A percentile compares a stretch with the other conserved stretches of the same genome.
Evolutionary conservation across 1,140 invertebrate species (phyloP).

Genomic region (Anoplolepis gracilipes): DNA sequence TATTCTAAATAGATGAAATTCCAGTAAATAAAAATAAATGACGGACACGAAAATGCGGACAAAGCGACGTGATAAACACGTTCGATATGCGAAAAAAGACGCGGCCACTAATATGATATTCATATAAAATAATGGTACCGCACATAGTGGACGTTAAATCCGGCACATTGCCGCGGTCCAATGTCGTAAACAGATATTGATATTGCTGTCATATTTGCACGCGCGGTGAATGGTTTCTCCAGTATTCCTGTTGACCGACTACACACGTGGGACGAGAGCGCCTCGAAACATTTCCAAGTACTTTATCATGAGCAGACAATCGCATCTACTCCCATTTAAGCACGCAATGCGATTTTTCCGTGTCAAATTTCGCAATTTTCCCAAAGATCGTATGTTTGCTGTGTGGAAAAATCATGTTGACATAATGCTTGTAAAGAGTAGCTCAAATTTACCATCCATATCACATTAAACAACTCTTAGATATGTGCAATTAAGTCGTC

Average conservation of each 20-base stretch:
- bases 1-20: conserved; percentile 44
- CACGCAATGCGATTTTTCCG: background rate
- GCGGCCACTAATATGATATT: conserved; percentile 42
- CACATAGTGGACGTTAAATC: conserved; percentile 56
- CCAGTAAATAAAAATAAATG: conserved; percentile 46
- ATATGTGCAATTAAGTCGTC: background rate
- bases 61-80: conserved; percentile 60
- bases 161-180: conserved; percentile 54
- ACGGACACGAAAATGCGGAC: conserved; percentile 24
- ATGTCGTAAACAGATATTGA: conserved; percentile 75
- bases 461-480: background rate
- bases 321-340: conserved; percentile 24
- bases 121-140: conserved; percentile 70
- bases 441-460: background rate
- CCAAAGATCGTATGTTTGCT: background rate
- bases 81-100: conserved; percentile 64
- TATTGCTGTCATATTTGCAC: conserved; percentile 72
- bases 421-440: background rate
- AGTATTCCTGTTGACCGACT: conserved; percentile 35
- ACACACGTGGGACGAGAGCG: conserved; percentile 28
- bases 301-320: conserved; percentile 67
- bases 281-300: conserved; percentile 42
- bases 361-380: conserved; percentile 4
- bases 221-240: conserved; percentile 38
- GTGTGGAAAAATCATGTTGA: background rate